A percentile compares a stretch with the other conserved stretches of the same genome.
Conservation (phyloP, 2,888 invertebrate species). For the Polyploca ridens region DNA sequence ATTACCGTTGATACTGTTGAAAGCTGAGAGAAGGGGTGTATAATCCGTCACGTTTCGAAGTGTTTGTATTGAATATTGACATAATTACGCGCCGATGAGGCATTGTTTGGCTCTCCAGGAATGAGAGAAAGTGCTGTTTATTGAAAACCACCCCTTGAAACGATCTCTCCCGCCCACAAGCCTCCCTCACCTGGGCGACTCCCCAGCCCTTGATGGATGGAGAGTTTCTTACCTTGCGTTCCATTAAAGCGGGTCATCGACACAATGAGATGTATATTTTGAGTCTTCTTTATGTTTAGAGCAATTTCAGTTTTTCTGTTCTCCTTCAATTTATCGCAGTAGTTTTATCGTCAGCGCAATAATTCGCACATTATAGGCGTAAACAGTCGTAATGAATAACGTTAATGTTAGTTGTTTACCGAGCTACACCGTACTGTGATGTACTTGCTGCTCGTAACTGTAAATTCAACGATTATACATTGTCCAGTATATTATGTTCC, state of each 20-base stretch:
- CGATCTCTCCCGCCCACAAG: slow-evolving; percentile 22
- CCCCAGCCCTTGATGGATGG: slow-evolving; percentile 18
- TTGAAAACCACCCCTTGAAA: slow-evolving; percentile 41
- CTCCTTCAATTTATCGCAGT: slow-evolving; percentile 25
- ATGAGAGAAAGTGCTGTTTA: slow-evolving; percentile 43
- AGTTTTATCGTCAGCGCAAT: slow-evolving; percentile 26
- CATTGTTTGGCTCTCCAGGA: slow-evolving; percentile 29
- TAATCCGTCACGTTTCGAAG: slow-evolving; percentile 42
- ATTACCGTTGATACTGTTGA: slow-evolving; percentile 23
- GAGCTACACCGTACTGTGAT: slow-evolving; percentile 17
- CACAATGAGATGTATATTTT: slow-evolving; percentile 30
- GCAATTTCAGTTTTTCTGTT: slow-evolving; percentile 20
- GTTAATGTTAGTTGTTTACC: slow-evolving; percentile 32
- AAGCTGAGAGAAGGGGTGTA: slow-evolving; percentile 16
- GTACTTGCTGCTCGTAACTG: not conserved
- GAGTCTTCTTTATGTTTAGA: slow-evolving; percentile 8
- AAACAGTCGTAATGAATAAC: slow-evolving; percentile 37
- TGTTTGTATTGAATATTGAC: slow-evolving; percentile 46
- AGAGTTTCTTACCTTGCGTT: slow-evolving; percentile 27
- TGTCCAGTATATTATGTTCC: not conserved
- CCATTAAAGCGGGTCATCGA: slow-evolving; percentile 29
- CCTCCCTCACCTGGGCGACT: slow-evolving; percentile 20
- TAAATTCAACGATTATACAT: not conserved
- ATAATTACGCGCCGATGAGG: slow-evolving; percentile 51
- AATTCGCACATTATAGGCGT: slow-evolving; percentile 31